Conservation (phyloP, 2,113 vertebrate species). For the Chloropsis hardwickii region DNA sequence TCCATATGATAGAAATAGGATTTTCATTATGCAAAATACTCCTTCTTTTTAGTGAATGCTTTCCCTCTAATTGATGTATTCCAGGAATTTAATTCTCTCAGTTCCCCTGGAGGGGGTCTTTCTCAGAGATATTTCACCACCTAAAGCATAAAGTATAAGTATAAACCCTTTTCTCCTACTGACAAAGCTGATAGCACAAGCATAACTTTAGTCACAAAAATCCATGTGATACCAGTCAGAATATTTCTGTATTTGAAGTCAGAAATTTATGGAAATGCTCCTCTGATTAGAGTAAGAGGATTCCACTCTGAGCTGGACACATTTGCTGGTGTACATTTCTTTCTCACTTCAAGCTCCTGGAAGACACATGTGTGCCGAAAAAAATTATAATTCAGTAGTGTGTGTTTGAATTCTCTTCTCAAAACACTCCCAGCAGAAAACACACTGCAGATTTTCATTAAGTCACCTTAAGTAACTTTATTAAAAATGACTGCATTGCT, state of each 20-base stretch:
- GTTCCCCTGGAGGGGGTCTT: neutral
- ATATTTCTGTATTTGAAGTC: neutral
- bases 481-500: neutral
- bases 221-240: neutral
- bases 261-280: neutral
- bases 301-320: neutral
- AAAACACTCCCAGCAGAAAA: neutral
- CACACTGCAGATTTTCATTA: rapidly evolving
- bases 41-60: neutral
- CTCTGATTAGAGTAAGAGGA: neutral
- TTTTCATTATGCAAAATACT: neutral
- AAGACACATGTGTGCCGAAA: neutral
- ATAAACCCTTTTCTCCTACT: neutral
- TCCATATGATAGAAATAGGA: neutral
- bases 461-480: neutral
- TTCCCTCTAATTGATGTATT: neutral
- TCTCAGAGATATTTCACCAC: neutral
- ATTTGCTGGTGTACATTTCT: neutral
- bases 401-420: neutral
- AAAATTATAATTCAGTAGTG: neutral
- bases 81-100: neutral
- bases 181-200: neutral
- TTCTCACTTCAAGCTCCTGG: neutral
- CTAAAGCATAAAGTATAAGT: neutral
- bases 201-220: neutral